A percentile compares a stretch with the other conserved stretches of the same genome.
phyloP scores from a whole-genome alignment of 2,797 vertebrate species.

The Xenops minutus region DNA sequence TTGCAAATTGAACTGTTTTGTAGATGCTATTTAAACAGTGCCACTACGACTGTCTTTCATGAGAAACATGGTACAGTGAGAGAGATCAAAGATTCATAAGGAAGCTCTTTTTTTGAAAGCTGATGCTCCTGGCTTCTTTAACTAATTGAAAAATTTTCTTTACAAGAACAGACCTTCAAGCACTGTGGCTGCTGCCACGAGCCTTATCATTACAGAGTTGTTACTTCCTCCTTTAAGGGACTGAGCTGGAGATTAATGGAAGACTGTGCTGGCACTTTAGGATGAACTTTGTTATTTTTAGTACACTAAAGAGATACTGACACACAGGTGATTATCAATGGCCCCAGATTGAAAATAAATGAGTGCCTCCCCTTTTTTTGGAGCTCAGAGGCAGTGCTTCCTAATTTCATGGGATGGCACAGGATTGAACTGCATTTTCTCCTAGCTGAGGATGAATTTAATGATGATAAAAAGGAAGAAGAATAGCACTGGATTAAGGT shows the following conservation, averaged over 20 bases:
- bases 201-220: conserved; percentile 71
- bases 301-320: background rate
- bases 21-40: conserved; percentile 66
- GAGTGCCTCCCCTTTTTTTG: background rate
- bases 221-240: conserved; percentile 72
- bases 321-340: conserved; percentile 57
- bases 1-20: conserved; percentile 72
- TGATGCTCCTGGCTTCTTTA: conserved; percentile 73
- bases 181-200: conserved; percentile 63
- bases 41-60: conserved; percentile 48
- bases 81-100: conserved; percentile 73
- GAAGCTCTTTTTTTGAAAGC: conserved; percentile 70
- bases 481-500: background rate
- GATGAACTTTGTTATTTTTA: conserved; percentile 56
- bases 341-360: background rate
- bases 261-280: conserved; percentile 47
- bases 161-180: conserved; percentile 76
- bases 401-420: background rate
- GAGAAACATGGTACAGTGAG: conserved; percentile 65
- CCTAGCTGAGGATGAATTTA: background rate
- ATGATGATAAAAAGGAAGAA: background rate
- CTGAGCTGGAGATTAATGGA: conserved; percentile 68
- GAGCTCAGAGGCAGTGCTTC: background rate
- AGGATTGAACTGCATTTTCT: background rate
- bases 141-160: conserved; percentile 78